Evolutionary conservation across 2,113 vertebrate genomes (phyloP), one percentile per base, ranked within the genome.

Genomic region (Burhinus bistriatus): DNA sequence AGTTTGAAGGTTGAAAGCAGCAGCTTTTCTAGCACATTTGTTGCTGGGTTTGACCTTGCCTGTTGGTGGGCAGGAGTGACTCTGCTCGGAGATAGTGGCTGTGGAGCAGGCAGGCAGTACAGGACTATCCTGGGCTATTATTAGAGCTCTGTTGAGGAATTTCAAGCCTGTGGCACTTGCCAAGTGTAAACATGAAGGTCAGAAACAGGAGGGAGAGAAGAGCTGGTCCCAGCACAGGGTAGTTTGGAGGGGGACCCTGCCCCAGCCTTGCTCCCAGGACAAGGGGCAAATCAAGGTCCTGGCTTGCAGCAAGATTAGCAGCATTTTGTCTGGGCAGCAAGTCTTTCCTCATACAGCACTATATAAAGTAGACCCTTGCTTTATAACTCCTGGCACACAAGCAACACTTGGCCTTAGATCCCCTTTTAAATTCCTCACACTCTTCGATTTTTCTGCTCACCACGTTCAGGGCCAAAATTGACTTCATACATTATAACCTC

Each of bases 391-490:
- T 83, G 79, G 64, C 92, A 90, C 64, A 54, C 32, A 58, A 44
- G 40, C 58, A 93, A 40, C 42, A 66, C 85, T 76, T 86, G 79
- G 85, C 88, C 92, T 97, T 76, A n/a, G 30, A 55, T 36, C n/a
- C n/a, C 69, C 72, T 96, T 92, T 81, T 51, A 80, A 89, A 89
- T 93, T 83, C 87, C 71, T 90, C 81, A 79, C 66, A 26, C 58
- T 84, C 84, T 92, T 92, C 17, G 10, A 72, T 95, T 96, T 91
- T 75, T n/a, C 84, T 93, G 54, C 62, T 93, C 26, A 83, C 64
- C 49, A 3, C 27, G 58, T 86, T 65, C 83, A 90, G 58, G 40
- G 79, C 82, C 85, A 91, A 88, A 77, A 90, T 13, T 93, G 87
- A 92, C 90, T 92, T 88, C 58, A 83, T 77, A 75, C 78, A 49